Conservation (phyloP, 2,797 vertebrate genomes). For the Myotis findleyi region DNA sequence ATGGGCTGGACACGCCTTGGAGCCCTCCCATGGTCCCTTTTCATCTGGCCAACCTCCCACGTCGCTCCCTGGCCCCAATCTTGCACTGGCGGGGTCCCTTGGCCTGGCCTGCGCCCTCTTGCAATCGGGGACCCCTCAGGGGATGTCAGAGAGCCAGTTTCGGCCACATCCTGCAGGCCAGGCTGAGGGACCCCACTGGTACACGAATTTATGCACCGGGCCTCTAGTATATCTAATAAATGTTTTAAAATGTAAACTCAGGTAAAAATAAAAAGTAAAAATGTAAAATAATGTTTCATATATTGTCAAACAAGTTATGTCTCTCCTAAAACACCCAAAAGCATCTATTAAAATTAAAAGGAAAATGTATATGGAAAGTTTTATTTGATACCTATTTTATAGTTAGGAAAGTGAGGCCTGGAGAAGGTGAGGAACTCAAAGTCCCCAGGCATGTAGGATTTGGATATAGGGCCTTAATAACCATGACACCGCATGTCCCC, state of each 20-base stretch:
- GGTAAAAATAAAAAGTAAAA: background rate
- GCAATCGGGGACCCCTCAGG: too few species aligned
- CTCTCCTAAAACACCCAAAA: background rate
- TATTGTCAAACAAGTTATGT: background rate
- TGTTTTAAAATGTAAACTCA: background rate
- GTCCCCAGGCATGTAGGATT: background rate
- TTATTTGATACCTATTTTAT: background rate
- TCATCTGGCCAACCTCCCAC: too few species aligned
- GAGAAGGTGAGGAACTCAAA: background rate
- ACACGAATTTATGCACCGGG: too few species aligned
- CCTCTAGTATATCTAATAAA: background rate
- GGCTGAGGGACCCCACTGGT: too few species aligned
- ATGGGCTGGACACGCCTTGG: too few species aligned
- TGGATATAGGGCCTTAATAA: background rate
- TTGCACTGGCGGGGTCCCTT: too few species aligned
- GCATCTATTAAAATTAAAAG: background rate
- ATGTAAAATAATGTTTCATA: background rate
- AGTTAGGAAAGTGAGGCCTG: background rate
- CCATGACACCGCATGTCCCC: accelerated
- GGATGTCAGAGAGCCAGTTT: too few species aligned
- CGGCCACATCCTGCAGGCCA: too few species aligned
- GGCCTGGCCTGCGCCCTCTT: too few species aligned
- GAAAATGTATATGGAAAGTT: background rate
- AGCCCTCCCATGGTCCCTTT: too few species aligned
- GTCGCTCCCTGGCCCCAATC: too few species aligned